Evolutionary conservation across 2,888 invertebrate species (phyloP), one percentile per base, ranked within the genome.

Genomic region (Andrena marginata): DNA sequence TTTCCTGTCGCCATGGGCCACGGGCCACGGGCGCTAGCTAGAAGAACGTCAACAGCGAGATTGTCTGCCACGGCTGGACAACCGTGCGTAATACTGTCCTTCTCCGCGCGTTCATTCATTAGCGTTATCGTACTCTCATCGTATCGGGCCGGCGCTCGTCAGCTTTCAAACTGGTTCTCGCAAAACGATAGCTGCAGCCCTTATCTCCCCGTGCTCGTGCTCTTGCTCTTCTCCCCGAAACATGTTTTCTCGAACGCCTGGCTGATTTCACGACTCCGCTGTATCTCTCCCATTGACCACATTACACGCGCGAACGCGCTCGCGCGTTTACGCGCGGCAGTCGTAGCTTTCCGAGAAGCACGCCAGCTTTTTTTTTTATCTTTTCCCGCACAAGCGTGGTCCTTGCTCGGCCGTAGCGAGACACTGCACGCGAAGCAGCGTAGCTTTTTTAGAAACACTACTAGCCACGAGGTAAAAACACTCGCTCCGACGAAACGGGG

Each of bases 1-100:
- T 88, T 88, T 88, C 88, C 88, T 84, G 88, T 80, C 87, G 75
- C 78, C 73, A 75, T 74, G 72, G 65, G 72, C 80, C 64, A 60
- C 33, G 72, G 65, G 72, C 80, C 64, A 59, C 33, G 33, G 67
- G 60, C 60, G 60, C 42, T 20, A 16, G 29, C 10, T 23, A 7
- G 72, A 35, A 49, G 71, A 42, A 69, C 60, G 72, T 77, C 77
- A 77, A 75, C 80, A 77, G 77, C 77, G 67, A 73, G 62, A 42
- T 76, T 42, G 42, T 1, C 42, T 20, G 51, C 51, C 23, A 56
- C 23, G 10, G 26, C 23, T 0, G 20, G 10, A 56, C 26, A 10
- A 56, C 10, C 23, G 10, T 10, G 56, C 10, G 56, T 56, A 23
- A 20, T 13, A 56, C 23, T 51, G 68, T 71, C n/a, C 60, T 63